A percentile compares a stretch with the other conserved stretches of the same genome.
Evolutionary conservation across 2,888 invertebrate genomes (phyloP).

Genomic region (Halictus quadricinctus): DNA sequence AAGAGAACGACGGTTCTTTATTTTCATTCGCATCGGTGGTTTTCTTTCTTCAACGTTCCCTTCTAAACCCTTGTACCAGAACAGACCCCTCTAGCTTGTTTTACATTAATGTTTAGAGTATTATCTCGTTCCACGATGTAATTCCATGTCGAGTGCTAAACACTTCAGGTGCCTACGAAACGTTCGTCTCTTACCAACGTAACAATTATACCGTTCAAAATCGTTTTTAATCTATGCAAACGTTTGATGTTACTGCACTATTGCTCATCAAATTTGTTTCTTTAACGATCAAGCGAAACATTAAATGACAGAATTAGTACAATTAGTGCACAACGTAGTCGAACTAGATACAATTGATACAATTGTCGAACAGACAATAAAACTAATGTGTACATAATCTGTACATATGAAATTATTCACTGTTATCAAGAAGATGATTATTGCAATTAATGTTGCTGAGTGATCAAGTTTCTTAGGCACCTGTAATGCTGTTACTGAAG

Average conservation of each 20-base stretch:
- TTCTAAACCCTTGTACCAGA: conserved; percentile 40
- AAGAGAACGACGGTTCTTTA: neutral
- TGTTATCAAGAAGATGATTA: neutral
- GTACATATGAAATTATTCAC: neutral
- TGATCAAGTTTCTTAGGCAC: conserved; percentile 17
- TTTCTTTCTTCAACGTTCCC: conserved; percentile 34
- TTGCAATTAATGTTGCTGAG: neutral
- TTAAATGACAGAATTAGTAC: neutral
- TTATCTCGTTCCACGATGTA: conserved; percentile 25
- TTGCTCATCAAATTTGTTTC: neutral
- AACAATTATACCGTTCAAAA: neutral
- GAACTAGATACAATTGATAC: neutral
- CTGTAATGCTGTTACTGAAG: conserved; percentile 17
- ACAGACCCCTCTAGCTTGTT: conserved; percentile 31
- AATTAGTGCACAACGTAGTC: neutral
- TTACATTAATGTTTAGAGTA: conserved; percentile 49
- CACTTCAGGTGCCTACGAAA: conserved; percentile 16
- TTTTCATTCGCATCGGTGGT: conserved; percentile 24
- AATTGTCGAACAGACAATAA: neutral
- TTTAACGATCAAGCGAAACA: neutral
- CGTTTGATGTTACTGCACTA: neutral
- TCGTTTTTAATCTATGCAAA: neutral
- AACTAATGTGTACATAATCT: neutral
- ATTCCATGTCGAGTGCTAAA: conserved; percentile 14
- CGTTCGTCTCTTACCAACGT: neutral